Evolutionary conservation across 2,113 vertebrate species (phyloP), one percentile per base, ranked within the genome.

Genomic region (Talpa occidentalis): DNA sequence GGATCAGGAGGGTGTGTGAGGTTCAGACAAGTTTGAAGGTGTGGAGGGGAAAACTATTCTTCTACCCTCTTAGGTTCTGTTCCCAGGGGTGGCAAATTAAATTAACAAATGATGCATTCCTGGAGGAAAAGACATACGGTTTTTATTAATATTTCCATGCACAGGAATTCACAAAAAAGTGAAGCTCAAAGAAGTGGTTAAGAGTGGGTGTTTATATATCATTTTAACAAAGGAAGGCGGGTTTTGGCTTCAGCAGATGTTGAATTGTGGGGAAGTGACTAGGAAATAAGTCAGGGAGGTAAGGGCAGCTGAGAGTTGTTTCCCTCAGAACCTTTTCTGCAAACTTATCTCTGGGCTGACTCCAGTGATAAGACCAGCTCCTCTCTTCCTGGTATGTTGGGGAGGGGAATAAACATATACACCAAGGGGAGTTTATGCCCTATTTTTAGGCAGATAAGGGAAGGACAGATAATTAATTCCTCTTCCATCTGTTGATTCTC

Each of bases 91-190:
- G 15, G 30, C 4, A 14, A 62, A 54, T 76, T 69, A 88, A 92
- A 77, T 30, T 77, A 82, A 91, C 19, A 85, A 82, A 54, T 76
- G 56, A 30, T 30, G 37, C 47, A 12, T 35, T 52, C 83, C 80
- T 7, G 22, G 54, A 52, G 49, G 24, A 32, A 76, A 79, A 64
- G 40, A 60, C 84, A 70, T 4, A 42, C 6, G 37, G 21, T 44
- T 90, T 93, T 93, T 62, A 69, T 82, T 90, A 88, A 83, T 83
- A 80, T 47, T 89, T 78, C 47, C 22, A 4, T 35, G 70, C 72
- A 56, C 21, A 62, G 15, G 11, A 64, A n/a, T 91, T 85, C 78
- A 40, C 37, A 92, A 88, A 93, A 49, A 42, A 60, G 40, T 28
- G 4, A 84, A 82, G 88, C 16, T 89, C 26, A 49, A 67, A 83